A percentile compares a stretch with the other conserved stretches of the same genome.
Evolutionary conservation across 2,797 vertebrate genomes (phyloP).

Genomic region (Diceros bicornis): DNA sequence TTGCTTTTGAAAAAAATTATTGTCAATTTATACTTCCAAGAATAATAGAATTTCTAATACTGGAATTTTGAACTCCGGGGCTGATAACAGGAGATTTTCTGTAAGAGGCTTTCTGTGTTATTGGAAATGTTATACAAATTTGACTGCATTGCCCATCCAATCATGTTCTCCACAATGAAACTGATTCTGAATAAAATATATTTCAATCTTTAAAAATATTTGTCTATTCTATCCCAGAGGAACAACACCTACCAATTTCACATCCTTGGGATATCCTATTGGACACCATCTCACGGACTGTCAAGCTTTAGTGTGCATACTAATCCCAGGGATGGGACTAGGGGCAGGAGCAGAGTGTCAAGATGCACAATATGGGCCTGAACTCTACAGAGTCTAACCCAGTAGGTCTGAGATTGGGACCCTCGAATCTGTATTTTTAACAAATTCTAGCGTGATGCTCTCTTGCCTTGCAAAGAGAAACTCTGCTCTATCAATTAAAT

Average conservation of each 20-base stretch:
- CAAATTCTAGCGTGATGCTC: background rate
- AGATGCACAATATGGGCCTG: background rate
- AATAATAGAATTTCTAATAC: background rate
- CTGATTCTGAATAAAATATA: background rate
- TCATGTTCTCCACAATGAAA: background rate
- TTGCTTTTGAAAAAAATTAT: constrained; percentile 41
- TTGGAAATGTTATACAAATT: background rate
- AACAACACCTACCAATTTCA: background rate
- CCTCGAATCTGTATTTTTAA: background rate
- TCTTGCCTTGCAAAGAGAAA: background rate
- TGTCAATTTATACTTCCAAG: background rate
- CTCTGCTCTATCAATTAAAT: background rate
- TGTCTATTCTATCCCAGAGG: background rate
- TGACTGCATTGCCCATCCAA: background rate
- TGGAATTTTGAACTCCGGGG: background rate
- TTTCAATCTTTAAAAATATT: background rate
- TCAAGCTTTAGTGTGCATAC: background rate
- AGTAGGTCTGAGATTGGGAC: background rate
- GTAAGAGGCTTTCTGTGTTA: background rate
- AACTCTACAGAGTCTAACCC: background rate
- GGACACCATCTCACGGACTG: background rate
- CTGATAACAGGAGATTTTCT: background rate
- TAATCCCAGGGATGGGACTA: background rate
- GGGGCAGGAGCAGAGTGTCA: background rate
- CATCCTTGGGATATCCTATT: background rate